Evolutionary conservation across 2,888 invertebrate genomes (phyloP).

Genomic region (Epinotia bilunana): DNA sequence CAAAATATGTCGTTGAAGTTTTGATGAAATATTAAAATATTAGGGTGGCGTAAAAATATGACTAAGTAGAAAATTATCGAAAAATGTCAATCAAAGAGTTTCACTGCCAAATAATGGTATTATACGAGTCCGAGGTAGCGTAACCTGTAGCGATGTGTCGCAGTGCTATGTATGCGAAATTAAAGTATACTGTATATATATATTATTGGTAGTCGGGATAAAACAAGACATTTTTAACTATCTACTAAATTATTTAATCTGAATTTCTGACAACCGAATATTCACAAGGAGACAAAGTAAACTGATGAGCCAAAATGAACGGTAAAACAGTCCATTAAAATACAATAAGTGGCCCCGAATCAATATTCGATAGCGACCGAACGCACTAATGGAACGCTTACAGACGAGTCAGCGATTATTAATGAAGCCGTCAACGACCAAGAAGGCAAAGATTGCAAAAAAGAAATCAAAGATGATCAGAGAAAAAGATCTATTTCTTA

Average conservation of each 20-base stretch:
- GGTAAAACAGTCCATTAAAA: constrained; percentile 40
- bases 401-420: constrained; percentile 35
- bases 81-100: not conserved
- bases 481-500: constrained; percentile 6
- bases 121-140: not conserved
- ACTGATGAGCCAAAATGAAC: constrained; percentile 6
- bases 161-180: too few relatives aligned
- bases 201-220: too few relatives aligned
- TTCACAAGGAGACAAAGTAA: not conserved
- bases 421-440: constrained; percentile 32
- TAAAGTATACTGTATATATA: too few relatives aligned
- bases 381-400: constrained; percentile 43
- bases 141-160: not conserved
- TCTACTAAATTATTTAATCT: not conserved
- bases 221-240: too few relatives aligned
- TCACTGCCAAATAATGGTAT: not conserved
- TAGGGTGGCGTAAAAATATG: not conserved
- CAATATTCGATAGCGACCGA: constrained; percentile 33
- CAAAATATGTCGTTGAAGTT: not conserved
- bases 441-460: constrained; percentile 20
- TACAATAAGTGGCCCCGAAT: constrained; percentile 33
- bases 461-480: not conserved
- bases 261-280: not conserved
- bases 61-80: not conserved
- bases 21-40: not conserved